Percentiles rank a stretch among this genome's conserved stretches.
Evolutionary conservation across 1,140 invertebrate genomes (phyloP).

Genomic region (Prorops nasuta): DNA sequence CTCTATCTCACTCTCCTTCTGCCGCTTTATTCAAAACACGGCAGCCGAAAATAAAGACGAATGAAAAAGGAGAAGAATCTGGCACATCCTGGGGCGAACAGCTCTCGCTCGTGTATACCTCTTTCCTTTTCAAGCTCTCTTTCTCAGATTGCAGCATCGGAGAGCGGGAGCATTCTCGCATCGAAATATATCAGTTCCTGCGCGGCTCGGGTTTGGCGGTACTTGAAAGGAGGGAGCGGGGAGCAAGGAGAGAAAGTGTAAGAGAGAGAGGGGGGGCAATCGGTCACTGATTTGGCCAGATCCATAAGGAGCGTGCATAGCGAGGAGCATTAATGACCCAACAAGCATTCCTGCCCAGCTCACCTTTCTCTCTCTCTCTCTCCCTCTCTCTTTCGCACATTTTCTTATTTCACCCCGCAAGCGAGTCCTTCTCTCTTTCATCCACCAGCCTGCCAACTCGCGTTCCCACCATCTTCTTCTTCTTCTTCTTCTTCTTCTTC

Average conservation of each 20-base stretch:
- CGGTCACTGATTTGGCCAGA: conserved; percentile 52
- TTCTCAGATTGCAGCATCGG: too few relatives aligned
- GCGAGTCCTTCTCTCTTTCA: conserved; percentile 7
- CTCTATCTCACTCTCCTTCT: too few relatives aligned
- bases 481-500: conserved; percentile 5
- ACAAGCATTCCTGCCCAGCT: conserved; percentile 44
- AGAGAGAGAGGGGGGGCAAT: conserved; percentile 32
- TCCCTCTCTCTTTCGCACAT: conserved; percentile 6
- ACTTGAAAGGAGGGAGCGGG: neutral
- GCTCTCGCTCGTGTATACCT: too few relatives aligned
- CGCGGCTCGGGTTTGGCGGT: conserved; percentile 20
- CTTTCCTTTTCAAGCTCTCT: too few relatives aligned
- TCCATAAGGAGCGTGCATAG: conserved; percentile 49
- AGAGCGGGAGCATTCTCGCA: conserved; percentile 13
- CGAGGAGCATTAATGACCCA: conserved; percentile 51
- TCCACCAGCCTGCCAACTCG: conserved; percentile 11
- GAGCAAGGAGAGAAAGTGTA: conserved; percentile 9
- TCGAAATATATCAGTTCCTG: conserved; percentile 16
- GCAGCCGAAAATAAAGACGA: neutral
- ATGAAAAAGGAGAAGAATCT: neutral
- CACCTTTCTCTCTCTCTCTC: conserved; percentile 17
- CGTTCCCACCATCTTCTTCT: conserved; percentile 7
- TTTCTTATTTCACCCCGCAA: conserved; percentile 5
- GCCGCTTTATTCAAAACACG: neutral
- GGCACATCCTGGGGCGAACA: too few relatives aligned